A percentile compares a stretch with the other conserved stretches of the same genome.
Evolutionary conservation across 2,113 vertebrate genomes (phyloP).

Genomic region (Coregonus clupeaformis): DNA sequence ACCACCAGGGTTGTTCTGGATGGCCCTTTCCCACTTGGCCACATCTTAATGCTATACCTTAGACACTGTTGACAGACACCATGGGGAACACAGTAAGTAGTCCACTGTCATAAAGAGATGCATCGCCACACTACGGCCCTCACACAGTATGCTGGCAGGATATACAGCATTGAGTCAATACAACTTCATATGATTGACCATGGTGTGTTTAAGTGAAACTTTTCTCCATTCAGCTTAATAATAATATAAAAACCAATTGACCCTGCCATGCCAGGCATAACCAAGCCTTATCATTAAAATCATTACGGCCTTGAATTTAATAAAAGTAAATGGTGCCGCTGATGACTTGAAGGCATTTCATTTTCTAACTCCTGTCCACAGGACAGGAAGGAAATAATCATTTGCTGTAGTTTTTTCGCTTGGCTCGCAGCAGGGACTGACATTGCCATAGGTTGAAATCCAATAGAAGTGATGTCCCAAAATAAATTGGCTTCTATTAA

Average conservation of each 20-base stretch:
- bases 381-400: background rate
- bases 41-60: background rate
- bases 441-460: background rate
- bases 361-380: background rate
- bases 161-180: background rate
- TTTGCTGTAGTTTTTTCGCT: background rate
- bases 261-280: background rate
- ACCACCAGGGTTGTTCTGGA: background rate
- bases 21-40: too few species aligned
- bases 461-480: background rate
- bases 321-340: background rate
- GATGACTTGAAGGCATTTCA: background rate
- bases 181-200: background rate
- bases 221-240: background rate
- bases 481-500: conserved; percentile 4
- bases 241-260: background rate
- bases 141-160: background rate
- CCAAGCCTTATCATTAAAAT: background rate
- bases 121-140: background rate
- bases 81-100: too few species aligned
- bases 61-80: background rate
- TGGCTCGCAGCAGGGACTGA: background rate
- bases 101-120: background rate
- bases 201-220: background rate
- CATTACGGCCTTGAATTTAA: background rate